Evolutionary conservation across 2,888 invertebrate species (phyloP), one percentile per base, ranked within the genome.

Genomic region (Troilus luridus): DNA sequence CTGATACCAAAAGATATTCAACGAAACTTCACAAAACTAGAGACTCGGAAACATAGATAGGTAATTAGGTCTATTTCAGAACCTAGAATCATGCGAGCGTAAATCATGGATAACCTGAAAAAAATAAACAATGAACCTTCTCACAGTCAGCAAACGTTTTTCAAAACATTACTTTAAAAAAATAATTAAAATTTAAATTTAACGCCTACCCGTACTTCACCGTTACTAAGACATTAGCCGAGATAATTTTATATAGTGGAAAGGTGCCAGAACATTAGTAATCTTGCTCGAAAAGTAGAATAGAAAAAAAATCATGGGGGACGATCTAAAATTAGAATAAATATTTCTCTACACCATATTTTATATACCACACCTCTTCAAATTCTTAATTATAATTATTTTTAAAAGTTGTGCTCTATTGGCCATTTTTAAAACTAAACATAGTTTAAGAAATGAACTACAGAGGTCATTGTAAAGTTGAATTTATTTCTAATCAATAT

Each of bases 211-310:
- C 56, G 56, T 85, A 85, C 56, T 58, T 56, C 12, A 85, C n/a
- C 56, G 56, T 85, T 85, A 85, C 56, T 85, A 58, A 85, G 1
- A 85, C 56, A 58, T 85, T 56, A 85, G 85, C 12, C n/a, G 56
- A 85, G 85, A 56, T n/a, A 85, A 19, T 85, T 85, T 56, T 85
- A 85, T 85, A 85, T 85, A 56, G 19, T 85, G 85, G 85, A 85
- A 54, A 85, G 56, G 85, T 85, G 85, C 85, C 85, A 85, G 85
- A 58, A 56, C 85, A n/a, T 85, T 56, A 56, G 85, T 56, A 85
- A 85, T 85, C 12, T 24, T 77, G 27, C 72, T 77, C 8, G 56
- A 85, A 58, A n/a, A 11, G 85, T 58, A 58, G 27, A 56, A n/a
- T 3, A 56, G 14, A 85, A 85, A 56, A 85, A 85, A 85, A 58